Evolutionary conservation across 1,140 invertebrate genomes (phyloP).

Genomic region (Samia ricini): DNA sequence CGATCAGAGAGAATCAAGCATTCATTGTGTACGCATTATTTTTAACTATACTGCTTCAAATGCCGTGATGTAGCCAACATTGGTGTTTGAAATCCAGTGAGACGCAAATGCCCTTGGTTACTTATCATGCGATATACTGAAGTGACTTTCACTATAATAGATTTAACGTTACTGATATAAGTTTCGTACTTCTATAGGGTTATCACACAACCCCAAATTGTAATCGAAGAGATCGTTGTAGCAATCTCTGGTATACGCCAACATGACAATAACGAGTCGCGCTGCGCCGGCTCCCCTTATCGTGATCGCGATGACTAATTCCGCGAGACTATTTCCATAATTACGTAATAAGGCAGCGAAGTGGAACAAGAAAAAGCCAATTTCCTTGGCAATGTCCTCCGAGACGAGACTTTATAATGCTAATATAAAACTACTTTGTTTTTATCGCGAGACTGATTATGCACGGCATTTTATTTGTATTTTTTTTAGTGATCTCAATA

Average conservation of each 20-base stretch:
- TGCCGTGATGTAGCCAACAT: no score
- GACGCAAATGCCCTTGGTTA: no score
- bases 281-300: constrained; percentile 1
- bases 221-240: constrained; percentile 14
- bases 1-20: no score
- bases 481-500: no score
- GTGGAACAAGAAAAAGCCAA: constrained; percentile 14
- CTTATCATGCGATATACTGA: no score
- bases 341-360: constrained; percentile 9
- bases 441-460: constrained; percentile 4
- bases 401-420: constrained; percentile 2
- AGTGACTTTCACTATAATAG: no score
- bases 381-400: constrained; percentile 5
- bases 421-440: constrained; percentile 8
- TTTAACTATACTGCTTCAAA: no score
- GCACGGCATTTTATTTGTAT: not conserved
- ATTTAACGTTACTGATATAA: no score
- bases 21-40: no score
- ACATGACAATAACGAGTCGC: not conserved
- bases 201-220: not conserved
- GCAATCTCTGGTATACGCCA: constrained; percentile 4
- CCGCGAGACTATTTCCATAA: constrained; percentile 19
- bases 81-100: no score
- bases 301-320: constrained; percentile 23
- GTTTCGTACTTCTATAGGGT: no score